Evolutionary conservation across 2,113 vertebrate genomes (phyloP).

Genomic region (Heloderma charlesbogerti): DNA sequence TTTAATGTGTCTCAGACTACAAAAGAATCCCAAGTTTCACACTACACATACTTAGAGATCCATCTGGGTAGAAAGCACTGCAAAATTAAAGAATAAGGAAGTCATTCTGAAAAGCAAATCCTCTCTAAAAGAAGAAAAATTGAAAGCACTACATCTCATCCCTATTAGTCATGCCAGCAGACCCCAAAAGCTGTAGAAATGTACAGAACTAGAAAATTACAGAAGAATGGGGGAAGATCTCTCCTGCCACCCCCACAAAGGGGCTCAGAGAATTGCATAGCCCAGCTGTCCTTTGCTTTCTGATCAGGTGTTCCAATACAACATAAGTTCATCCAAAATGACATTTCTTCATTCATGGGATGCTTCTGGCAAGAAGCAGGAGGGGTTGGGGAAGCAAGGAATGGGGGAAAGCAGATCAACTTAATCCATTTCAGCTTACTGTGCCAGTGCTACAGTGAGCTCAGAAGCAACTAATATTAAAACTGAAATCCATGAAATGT

Average conservation of each 20-base stretch:
- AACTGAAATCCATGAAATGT: conserved; percentile 42
- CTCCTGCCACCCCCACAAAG: conserved; percentile 19
- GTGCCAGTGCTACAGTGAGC: conserved; percentile 26
- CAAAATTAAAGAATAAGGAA: not conserved
- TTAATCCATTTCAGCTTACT: conserved; percentile 60
- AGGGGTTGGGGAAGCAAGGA: conserved; percentile 19
- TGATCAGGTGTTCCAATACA: conserved; percentile 58
- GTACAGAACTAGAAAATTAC: conserved; percentile 41
- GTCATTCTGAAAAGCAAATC: not conserved
- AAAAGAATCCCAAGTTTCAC: not conserved
- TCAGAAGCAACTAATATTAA: not conserved
- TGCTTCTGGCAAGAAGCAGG: conserved; percentile 46
- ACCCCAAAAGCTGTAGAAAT: conserved; percentile 44
- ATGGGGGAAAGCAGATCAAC: conserved; percentile 47
- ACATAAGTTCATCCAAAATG: conserved; percentile 58
- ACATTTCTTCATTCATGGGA: conserved; percentile 48
- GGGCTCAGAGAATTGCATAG: conserved; percentile 55
- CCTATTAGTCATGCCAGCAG: conserved; percentile 11
- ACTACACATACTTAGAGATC: not conserved
- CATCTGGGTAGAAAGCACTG: not conserved
- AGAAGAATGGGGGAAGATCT: conserved; percentile 32
- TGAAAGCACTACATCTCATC: not conserved
- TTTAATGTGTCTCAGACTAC: not conserved
- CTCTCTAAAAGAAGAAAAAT: conserved; percentile 17
- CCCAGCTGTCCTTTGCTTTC: conserved; percentile 53